These are phyloP conservation scores for Nasonia giraulti DNA, from an alignment of 1,140 invertebrate genomes.

Conservation along the genomic window DNA sequence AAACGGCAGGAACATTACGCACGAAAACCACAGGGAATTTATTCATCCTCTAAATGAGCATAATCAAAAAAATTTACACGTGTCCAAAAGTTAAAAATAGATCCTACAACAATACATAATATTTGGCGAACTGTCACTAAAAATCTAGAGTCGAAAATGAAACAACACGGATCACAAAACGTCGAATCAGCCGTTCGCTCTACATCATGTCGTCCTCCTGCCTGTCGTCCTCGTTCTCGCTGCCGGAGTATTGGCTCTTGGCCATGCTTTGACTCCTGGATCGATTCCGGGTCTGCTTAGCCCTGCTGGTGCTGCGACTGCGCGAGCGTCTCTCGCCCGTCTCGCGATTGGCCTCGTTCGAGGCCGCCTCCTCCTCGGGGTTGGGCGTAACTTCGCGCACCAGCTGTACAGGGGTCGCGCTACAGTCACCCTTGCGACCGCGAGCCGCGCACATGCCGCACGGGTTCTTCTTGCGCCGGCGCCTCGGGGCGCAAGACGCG, in stretches of 20 bases:
- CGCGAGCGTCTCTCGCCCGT: neutral
- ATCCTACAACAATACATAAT: too few relatives aligned
- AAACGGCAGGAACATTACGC: too few relatives aligned
- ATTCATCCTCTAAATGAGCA: neutral
- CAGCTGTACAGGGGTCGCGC: constrained; percentile 6
- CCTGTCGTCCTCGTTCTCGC: constrained; percentile 36
- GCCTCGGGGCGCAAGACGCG: constrained; percentile 1
- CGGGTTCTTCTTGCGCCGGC: neutral
- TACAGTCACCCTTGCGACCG: constrained; percentile 38
- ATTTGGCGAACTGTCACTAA: too few relatives aligned
- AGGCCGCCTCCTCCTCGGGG: neutral
- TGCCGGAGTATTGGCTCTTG: constrained; percentile 28
- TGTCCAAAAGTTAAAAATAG: too few relatives aligned
- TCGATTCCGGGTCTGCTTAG: constrained; percentile 9
- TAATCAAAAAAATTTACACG: too few relatives aligned
- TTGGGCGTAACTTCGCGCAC: constrained; percentile 11
- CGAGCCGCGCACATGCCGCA: constrained; percentile 6
- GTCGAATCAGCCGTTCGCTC: neutral
- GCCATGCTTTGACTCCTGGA: constrained; percentile 27
- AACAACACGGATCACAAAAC: neutral
- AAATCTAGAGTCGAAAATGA: too few relatives aligned
- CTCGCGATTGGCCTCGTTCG: neutral
- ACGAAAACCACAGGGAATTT: constrained; percentile 5
- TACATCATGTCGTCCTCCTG: constrained; percentile 9
- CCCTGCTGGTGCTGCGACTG: constrained; percentile 46